Percentiles rank a stretch among this genome's conserved stretches.
Evolutionary conservation across 2,888 invertebrate species (phyloP).

Genomic region (Hofmannophila pseudospretella): DNA sequence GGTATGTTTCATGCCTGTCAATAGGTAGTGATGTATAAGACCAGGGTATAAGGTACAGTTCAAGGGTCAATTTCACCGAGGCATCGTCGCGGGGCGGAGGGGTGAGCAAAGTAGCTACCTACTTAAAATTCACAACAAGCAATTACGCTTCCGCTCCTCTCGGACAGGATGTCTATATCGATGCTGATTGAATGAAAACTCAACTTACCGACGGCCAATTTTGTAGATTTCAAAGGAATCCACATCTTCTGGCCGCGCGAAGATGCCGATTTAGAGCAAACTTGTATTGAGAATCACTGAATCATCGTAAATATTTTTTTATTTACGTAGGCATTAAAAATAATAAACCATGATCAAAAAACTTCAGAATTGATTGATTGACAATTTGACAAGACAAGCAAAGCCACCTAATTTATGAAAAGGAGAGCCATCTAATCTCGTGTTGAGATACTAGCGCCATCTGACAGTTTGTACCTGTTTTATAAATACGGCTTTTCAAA

Average conservation of each 20-base stretch:
- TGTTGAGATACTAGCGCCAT: no score
- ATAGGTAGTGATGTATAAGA: no score
- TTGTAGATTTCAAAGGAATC: conserved; percentile 84
- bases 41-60: no score
- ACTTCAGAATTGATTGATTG: not conserved
- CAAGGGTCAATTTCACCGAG: not conserved
- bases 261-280: conserved; percentile 10
- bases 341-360: conserved; percentile 27
- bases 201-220: conserved; percentile 86
- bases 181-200: conserved; percentile 50
- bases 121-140: conserved; percentile 61
- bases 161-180: conserved; percentile 52
- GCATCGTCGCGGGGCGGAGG: not conserved
- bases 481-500: no score
- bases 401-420: no score
- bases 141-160: conserved; percentile 65
- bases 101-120: not conserved
- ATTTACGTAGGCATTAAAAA: conserved; percentile 23
- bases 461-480: no score
- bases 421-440: no score
- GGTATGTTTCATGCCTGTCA: no score
- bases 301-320: conserved; percentile 27
- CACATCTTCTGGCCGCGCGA: conserved; percentile 75
- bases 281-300: conserved; percentile 18
- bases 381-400: no score